A percentile compares a stretch with the other conserved stretches of the same genome.
phyloP scores from a whole-genome alignment of 2,113 vertebrate species.

The Ia io region DNA sequence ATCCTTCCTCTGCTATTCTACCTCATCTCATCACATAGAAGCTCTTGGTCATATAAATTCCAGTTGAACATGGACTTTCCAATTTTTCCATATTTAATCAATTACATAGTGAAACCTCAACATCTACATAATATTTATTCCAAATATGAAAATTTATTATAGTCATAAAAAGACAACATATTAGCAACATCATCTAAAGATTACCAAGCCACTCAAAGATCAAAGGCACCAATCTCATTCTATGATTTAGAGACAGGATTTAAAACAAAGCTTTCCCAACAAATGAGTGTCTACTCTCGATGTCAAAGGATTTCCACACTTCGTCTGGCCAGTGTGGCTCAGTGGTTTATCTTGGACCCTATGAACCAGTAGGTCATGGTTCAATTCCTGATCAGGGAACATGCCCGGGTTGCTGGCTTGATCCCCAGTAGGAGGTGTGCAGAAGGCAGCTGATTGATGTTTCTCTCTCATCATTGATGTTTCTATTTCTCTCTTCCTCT shows the following conservation, averaged over 20 bases:
- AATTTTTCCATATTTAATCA: conserved; percentile 56
- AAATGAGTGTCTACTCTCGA: not conserved
- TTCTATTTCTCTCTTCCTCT: no score
- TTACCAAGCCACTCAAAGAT: not conserved
- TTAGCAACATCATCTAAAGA: not conserved
- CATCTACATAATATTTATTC: conserved; percentile 20
- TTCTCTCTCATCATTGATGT: no score
- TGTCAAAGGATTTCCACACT: not conserved
- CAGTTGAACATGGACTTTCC: not conserved
- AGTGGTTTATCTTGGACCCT: no score
- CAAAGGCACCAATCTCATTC: not conserved
- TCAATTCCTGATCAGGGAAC: no score
- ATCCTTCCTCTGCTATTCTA: not conserved
- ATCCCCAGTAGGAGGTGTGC: no score
- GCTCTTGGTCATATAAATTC: conserved; percentile 46
- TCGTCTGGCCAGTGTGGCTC: no score
- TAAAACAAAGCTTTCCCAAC: not conserved
- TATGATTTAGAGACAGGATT: not conserved
- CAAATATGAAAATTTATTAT: conserved; percentile 54
- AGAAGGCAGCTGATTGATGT: no score
- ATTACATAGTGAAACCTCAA: conserved; percentile 45
- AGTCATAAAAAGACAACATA: not conserved
- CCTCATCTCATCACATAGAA: not conserved
- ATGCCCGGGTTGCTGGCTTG: no score
- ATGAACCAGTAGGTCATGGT: no score